Evolutionary conservation across 2,113 vertebrate genomes (phyloP).

Genomic region (Lampris megalopsis): DNA sequence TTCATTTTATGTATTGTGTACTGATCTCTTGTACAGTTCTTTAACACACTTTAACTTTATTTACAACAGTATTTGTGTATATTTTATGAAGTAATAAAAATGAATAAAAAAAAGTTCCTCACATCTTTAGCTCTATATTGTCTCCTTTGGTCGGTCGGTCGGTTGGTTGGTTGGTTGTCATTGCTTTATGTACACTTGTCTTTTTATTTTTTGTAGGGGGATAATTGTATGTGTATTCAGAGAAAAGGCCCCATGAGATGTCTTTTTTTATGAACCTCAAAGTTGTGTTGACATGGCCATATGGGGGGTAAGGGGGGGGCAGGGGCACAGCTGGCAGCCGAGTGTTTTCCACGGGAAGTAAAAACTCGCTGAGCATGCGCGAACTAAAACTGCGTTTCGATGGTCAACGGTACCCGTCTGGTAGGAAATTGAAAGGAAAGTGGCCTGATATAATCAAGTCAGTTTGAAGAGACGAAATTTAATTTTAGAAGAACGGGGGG

Average conservation of each 20-base stretch:
- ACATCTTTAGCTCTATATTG: conserved; percentile 20
- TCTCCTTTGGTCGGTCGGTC: too few relatives aligned
- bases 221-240: background rate
- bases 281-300: conserved; percentile 1
- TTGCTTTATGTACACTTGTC: too few relatives aligned
- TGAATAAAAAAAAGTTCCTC: conserved; percentile 65
- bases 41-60: conserved; percentile 84
- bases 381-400: background rate
- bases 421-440: conserved; percentile 1
- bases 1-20: conserved; percentile 83
- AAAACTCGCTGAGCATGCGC: conserved; percentile 49
- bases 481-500: too few relatives aligned
- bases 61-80: conserved; percentile 89
- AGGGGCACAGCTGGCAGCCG: background rate
- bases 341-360: conserved; percentile 8
- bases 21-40: conserved; percentile 87
- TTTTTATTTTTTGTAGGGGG: too few relatives aligned
- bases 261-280: background rate
- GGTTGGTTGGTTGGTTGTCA: too few relatives aligned
- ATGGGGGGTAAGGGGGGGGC: background rate
- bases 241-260: background rate
- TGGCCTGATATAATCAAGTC: background rate
- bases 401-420: conserved; percentile 40
- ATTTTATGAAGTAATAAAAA: conserved; percentile 88
- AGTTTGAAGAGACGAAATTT: accelerated